These are phyloP conservation scores for Myripristis murdjan DNA, from an alignment of 2,797 vertebrate species.

Conservation along the genomic window DNA sequence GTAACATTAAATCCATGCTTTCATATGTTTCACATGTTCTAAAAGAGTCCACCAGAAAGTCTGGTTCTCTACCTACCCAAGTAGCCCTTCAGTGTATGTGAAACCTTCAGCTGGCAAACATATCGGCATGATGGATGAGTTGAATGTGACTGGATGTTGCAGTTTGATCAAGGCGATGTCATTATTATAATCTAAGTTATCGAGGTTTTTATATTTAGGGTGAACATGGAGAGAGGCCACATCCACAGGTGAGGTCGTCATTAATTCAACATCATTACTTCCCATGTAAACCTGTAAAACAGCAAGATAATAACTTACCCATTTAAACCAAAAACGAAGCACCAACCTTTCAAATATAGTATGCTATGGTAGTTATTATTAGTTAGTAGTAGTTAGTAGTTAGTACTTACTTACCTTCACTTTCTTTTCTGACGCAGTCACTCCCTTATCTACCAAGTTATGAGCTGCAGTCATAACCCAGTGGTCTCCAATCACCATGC, in stretches of 20 bases:
- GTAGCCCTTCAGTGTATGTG: constrained; percentile 5
- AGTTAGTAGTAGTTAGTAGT: too few relatives aligned
- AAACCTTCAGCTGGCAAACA: constrained; percentile 69
- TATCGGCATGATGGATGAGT: constrained; percentile 73
- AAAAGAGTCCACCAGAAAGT: not conserved
- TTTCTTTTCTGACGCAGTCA: fast-evolving
- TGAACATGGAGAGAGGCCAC: constrained; percentile 67
- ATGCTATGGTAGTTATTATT: too few relatives aligned
- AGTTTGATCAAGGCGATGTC: constrained; percentile 82
- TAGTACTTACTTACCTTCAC: constrained; percentile 37
- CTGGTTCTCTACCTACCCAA: constrained; percentile 68
- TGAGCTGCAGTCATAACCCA: constrained; percentile 86
- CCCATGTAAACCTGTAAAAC: constrained; percentile 72
- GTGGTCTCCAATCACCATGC: constrained; percentile 76
- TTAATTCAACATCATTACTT: constrained; percentile 9
- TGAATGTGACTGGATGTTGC: constrained; percentile 58
- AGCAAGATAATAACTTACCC: not conserved
- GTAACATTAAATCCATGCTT: not conserved
- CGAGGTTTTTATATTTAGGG: constrained; percentile 64
- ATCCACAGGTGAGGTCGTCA: fast-evolving
- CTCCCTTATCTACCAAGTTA: fast-evolving
- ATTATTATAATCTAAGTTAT: constrained; percentile 28
- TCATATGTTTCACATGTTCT: too few relatives aligned
- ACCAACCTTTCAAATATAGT: fast-evolving
- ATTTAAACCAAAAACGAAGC: not conserved